Percentiles rank a stretch among this genome's conserved stretches.
Conservation (phyloP, 2,113 vertebrate species). For the Bufo bufo region DNA sequence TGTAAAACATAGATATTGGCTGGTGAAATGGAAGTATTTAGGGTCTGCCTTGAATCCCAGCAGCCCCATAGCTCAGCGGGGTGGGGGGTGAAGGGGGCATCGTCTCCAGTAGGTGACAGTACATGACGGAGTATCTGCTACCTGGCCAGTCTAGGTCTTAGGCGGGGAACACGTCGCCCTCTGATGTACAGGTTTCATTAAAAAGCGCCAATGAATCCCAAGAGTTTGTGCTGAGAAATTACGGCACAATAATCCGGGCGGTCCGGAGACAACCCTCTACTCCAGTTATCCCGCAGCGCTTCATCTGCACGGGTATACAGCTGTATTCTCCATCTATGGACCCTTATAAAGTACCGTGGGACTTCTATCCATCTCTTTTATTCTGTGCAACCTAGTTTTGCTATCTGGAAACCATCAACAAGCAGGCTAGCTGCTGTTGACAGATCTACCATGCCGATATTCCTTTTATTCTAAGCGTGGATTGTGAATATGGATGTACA, state of each 20-base stretch:
- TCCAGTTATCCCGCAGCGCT: not conserved
- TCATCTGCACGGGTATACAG: no score
- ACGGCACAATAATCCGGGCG: not conserved
- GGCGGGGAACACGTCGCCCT: fast-evolving
- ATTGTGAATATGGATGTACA: no score
- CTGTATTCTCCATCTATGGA: no score
- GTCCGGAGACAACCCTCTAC: not conserved
- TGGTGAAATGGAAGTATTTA: not conserved
- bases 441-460: not conserved
- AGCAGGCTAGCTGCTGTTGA: not conserved
- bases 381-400: not conserved
- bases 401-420: not conserved
- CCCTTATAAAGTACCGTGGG: no score
- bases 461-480: no score
- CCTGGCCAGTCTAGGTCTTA: not conserved
- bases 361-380: no score
- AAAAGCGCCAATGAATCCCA: not conserved
- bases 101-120: not conserved
- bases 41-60: not conserved
- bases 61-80: not conserved
- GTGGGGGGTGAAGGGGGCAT: not conserved
- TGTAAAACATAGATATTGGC: no score
- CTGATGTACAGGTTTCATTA: not conserved
- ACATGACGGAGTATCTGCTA: not conserved
- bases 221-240: not conserved